A percentile compares a stretch with the other conserved stretches of the same genome.
phyloP scores from a whole-genome alignment of 2,113 vertebrate species.

The Erinaceus europaeus region DNA sequence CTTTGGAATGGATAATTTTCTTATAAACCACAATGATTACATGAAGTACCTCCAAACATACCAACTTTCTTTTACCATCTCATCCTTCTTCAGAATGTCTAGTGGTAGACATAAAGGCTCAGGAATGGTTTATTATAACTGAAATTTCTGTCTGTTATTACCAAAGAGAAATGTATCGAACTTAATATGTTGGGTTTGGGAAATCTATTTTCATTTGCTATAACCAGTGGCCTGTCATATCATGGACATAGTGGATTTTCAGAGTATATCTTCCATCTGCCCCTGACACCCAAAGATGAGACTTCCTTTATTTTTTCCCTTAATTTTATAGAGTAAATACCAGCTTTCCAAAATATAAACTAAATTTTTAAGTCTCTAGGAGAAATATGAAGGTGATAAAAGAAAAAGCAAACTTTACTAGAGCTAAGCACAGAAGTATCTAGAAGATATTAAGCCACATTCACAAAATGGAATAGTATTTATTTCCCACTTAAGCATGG shows the following conservation, averaged over 20 bases:
- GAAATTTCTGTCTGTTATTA: conserved; percentile 73
- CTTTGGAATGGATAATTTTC: neutral
- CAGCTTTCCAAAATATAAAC: conserved; percentile 60
- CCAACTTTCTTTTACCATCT: conserved; percentile 33
- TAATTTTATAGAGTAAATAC: conserved; percentile 50
- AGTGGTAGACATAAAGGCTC: conserved; percentile 60
- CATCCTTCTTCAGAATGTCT: conserved; percentile 60
- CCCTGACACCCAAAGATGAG: conserved; percentile 39
- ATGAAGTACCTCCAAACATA: conserved; percentile 28
- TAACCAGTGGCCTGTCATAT: conserved; percentile 69
- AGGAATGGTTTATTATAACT: conserved; percentile 70
- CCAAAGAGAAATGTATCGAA: conserved; percentile 70
- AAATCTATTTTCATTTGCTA: conserved; percentile 78
- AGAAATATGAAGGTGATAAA: conserved; percentile 64
- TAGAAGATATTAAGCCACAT: neutral
- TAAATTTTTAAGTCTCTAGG: conserved; percentile 9
- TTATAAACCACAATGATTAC: conserved; percentile 47
- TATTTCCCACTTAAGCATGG: neutral
- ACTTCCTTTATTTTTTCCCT: conserved; percentile 39
- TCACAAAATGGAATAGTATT: neutral
- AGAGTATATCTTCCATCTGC: conserved; percentile 53
- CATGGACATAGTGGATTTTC: conserved; percentile 33
- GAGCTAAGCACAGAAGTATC: conserved; percentile 11
- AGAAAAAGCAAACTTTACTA: conserved; percentile 41
- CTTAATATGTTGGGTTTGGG: conserved; percentile 74